Conservation (phyloP, 2,888 invertebrate genomes). For the Lepas anatifera region DNA sequence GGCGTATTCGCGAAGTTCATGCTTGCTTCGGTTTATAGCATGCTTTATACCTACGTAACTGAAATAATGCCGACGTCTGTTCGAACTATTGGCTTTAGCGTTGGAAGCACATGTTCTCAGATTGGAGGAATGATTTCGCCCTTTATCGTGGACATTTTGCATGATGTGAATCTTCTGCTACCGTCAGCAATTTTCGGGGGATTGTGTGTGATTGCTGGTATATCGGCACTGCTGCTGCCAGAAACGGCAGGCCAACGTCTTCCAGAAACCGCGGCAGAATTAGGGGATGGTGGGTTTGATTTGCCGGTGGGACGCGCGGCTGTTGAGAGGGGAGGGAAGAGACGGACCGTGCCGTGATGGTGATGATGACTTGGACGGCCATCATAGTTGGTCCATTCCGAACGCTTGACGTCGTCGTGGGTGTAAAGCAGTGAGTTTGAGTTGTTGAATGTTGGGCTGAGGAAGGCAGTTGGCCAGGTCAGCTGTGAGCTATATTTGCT, state of each 20-base stretch:
- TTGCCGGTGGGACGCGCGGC: too few relatives aligned
- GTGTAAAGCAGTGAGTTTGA: too few relatives aligned
- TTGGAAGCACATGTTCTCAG: slow-evolving; percentile 29
- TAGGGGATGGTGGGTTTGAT: too few relatives aligned
- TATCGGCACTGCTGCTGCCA: background rate
- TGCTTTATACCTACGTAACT: slow-evolving; percentile 37
- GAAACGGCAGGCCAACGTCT: background rate
- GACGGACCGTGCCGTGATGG: too few relatives aligned
- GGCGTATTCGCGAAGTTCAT: slow-evolving; percentile 33
- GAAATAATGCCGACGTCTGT: slow-evolving; percentile 30
- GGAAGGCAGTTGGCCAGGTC: too few relatives aligned
- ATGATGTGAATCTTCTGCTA: slow-evolving; percentile 7
- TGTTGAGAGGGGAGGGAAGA: too few relatives aligned
- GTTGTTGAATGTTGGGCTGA: too few relatives aligned
- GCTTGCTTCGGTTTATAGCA: slow-evolving; percentile 36
- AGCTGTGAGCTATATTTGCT: too few relatives aligned
- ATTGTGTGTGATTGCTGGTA: background rate
- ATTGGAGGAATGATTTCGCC: slow-evolving; percentile 40
- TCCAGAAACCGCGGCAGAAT: background rate
- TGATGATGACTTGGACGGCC: too few relatives aligned
- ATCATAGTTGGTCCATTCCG: too few relatives aligned
- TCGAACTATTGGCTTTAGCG: slow-evolving; percentile 32
- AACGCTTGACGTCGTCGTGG: too few relatives aligned
- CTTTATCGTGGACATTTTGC: slow-evolving; percentile 30
- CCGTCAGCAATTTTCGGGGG: background rate